Conservation (phyloP, 2,888 invertebrate genomes). For the Drosophila putrida region DNA sequence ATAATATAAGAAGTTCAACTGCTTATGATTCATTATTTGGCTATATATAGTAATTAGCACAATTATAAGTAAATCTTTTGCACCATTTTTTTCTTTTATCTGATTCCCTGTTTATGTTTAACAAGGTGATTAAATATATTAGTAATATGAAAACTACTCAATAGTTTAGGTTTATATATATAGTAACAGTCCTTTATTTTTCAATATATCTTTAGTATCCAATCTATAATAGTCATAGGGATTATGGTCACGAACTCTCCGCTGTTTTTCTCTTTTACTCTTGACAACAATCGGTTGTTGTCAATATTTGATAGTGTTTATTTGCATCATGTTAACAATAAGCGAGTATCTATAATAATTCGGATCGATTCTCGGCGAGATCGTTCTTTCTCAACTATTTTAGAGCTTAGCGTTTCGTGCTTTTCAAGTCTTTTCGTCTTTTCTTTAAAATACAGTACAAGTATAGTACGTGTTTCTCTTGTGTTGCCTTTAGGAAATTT, state of each 20-base stretch:
- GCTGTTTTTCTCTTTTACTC: not conserved
- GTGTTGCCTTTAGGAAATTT: slow-evolving; percentile 16
- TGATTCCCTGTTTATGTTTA: not conserved
- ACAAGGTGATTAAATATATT: not conserved
- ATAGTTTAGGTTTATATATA: not conserved
- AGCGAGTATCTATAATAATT: slow-evolving; percentile 45
- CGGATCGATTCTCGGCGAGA: slow-evolving; percentile 27
- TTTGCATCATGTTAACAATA: slow-evolving; percentile 28
- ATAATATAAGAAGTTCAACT: no score
- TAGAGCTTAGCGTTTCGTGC: slow-evolving; percentile 55
- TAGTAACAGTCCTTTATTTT: slow-evolving; percentile 25
- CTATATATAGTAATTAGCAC: not conserved
- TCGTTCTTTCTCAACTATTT: slow-evolving; percentile 42
- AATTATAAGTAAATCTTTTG: no score
- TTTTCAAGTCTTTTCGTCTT: slow-evolving; percentile 62
- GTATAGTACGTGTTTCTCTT: slow-evolving; percentile 5
- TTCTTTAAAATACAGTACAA: slow-evolving; percentile 46
- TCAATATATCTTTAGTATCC: slow-evolving; percentile 9
- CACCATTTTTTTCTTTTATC: not conserved
- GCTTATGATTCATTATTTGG: slow-evolving; percentile 4
- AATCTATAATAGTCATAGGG: slow-evolving; percentile 10
- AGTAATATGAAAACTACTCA: not conserved
- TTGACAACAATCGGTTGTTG: slow-evolving; percentile 11
- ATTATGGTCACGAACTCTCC: slow-evolving; percentile 5
- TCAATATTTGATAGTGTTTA: slow-evolving; percentile 6